Conservation (phyloP, 2,888 invertebrate species). For the Chromoteleia sp. region DNA sequence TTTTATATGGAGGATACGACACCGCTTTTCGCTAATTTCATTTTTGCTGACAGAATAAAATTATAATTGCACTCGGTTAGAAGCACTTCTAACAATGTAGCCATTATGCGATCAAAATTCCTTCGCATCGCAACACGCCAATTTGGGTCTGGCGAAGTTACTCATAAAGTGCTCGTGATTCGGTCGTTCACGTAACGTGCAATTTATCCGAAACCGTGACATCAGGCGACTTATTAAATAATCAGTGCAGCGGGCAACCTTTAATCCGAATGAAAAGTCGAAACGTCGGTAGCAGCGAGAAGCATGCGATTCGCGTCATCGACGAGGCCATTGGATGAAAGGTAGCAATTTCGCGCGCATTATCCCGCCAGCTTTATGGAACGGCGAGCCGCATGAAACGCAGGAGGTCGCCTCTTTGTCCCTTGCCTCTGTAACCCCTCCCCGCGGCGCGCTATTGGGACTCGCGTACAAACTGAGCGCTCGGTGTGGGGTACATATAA, state of each 20-base stretch:
- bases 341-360: constrained; percentile 70
- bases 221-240: constrained; percentile 65
- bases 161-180: constrained; percentile 54
- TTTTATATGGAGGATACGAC: too few species aligned
- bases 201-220: constrained; percentile 63
- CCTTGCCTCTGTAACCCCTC: constrained; percentile 29
- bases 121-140: constrained; percentile 22
- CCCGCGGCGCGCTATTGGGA: constrained; percentile 48
- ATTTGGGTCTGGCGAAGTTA: constrained; percentile 26
- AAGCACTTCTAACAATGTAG: not conserved
- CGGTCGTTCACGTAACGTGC: constrained; percentile 53
- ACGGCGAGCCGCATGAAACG: constrained; percentile 31
- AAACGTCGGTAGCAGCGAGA: constrained; percentile 38
- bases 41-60: too few species aligned
- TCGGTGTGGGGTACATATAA: constrained; percentile 47
- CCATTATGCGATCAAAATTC: constrained; percentile 50
- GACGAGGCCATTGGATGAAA: constrained; percentile 60
- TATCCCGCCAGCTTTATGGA: constrained; percentile 55
- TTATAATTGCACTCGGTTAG: too few species aligned
- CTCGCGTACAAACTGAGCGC: constrained; percentile 43
- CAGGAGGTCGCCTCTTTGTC: constrained; percentile 46
- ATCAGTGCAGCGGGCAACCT: constrained; percentile 60
- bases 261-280: constrained; percentile 54
- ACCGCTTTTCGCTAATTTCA: too few species aligned
- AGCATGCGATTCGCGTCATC: constrained; percentile 62